Conservation (phyloP, 2,888 invertebrate species). For the Pogonocherus hispidulus region DNA sequence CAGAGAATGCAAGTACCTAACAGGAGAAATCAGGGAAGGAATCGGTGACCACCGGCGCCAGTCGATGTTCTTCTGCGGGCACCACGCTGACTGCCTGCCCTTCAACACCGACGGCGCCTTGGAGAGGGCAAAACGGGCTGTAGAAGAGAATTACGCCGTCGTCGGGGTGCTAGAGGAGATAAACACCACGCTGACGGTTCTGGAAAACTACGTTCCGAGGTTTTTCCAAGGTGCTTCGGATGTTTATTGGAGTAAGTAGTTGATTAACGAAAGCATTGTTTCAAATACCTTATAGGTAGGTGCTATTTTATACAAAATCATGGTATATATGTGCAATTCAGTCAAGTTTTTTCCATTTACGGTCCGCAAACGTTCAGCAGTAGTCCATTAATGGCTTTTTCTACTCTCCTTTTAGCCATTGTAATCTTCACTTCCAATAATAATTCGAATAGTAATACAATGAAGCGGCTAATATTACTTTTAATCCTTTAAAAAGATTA, state of each 20-base stretch:
- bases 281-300: no score
- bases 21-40: conserved; percentile 88
- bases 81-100: conserved; percentile 84
- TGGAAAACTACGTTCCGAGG: conserved; percentile 87
- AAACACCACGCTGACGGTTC: conserved; percentile 86
- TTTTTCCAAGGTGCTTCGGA: conserved; percentile 86
- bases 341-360: no score
- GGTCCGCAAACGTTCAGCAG: no score
- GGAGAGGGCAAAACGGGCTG: conserved; percentile 87
- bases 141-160: conserved; percentile 89
- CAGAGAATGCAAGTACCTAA: conserved; percentile 85
- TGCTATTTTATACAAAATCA: no score
- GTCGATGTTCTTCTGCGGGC: conserved; percentile 92
- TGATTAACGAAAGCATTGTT: conserved; percentile 3
- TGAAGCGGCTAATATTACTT: no score
- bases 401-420: no score
- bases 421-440: no score
- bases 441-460: no score
- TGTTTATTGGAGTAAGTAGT: conserved; percentile 82
- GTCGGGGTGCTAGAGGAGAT: conserved; percentile 91
- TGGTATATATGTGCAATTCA: no score
- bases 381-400: no score
- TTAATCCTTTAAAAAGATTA: no score
- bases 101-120: conserved; percentile 88
- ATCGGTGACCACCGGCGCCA: conserved; percentile 91